phyloP scores from a whole-genome alignment of 2,888 invertebrate species.

The Glaucopsyche alexis region DNA sequence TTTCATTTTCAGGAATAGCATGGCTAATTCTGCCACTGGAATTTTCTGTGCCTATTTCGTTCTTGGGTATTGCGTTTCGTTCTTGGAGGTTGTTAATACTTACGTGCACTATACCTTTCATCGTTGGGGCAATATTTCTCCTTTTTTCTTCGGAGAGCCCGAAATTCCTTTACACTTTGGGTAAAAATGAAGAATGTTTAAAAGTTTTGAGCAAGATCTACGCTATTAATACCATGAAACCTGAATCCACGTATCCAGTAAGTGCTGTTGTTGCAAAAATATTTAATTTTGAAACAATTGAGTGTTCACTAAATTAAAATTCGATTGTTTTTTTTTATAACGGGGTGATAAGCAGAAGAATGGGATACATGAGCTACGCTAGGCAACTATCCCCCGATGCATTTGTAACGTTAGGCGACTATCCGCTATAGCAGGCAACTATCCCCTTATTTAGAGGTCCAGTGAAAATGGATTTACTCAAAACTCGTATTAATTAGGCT shows the following conservation, averaged over 20 bases:
- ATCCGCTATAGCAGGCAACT: too few species aligned
- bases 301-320: too few species aligned
- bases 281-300: too few species aligned
- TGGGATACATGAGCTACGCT: too few species aligned
- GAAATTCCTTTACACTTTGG: constrained; percentile 83
- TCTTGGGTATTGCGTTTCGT: constrained; percentile 46
- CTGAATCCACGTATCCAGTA: constrained; percentile 60
- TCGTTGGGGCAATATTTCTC: constrained; percentile 77
- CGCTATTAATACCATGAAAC: constrained; percentile 63
- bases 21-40: constrained; percentile 30
- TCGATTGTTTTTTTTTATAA: too few species aligned
- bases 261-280: constrained; percentile 36
- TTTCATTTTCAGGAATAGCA: constrained; percentile 42
- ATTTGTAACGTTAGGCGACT: too few species aligned
- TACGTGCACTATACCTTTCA: constrained; percentile 74
- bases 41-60: constrained; percentile 37
- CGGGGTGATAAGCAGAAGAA: too few species aligned
- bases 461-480: too few species aligned
- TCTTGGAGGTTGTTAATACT: constrained; percentile 57
- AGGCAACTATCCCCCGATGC: too few species aligned
- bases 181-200: constrained; percentile 80
- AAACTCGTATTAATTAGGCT: too few species aligned
- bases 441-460: too few species aligned
- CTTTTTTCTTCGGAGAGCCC: constrained; percentile 85
- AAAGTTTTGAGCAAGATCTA: constrained; percentile 79